phyloP scores from a whole-genome alignment of 1,140 invertebrate genomes.

The Battus philenor region DNA sequence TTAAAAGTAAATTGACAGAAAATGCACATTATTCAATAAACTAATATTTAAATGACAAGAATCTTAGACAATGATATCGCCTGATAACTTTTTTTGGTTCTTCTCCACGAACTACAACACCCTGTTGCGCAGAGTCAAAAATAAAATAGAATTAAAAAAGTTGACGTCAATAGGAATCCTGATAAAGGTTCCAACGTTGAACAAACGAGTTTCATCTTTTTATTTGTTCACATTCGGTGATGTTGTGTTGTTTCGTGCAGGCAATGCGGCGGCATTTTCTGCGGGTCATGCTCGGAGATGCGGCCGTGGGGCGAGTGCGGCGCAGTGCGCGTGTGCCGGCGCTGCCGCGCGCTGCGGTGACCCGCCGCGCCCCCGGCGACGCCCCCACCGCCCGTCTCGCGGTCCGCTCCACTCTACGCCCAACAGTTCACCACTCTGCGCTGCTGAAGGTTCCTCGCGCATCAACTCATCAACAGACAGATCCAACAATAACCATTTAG shows the following conservation, averaged over 20 bases:
- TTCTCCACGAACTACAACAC: no score
- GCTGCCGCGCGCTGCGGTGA: conserved; percentile 59
- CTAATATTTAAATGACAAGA: no score
- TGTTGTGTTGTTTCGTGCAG: conserved; percentile 25
- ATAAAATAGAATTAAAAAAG: no score
- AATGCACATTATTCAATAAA: no score
- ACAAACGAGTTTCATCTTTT: no score
- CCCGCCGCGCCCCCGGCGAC: conserved; percentile 22
- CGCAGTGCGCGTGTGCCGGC: conserved; percentile 54
- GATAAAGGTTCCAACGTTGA: no score
- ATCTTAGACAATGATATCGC: not conserved
- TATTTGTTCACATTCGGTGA: no score
- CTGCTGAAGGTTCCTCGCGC: not conserved
- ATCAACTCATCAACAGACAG: no score
- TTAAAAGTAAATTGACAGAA: no score
- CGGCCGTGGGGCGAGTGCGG: conserved; percentile 50
- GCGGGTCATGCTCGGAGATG: conserved; percentile 64
- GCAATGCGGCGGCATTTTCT: conserved; percentile 63
- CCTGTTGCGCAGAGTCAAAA: no score
- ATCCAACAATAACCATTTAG: no score
- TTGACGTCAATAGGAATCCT: no score
- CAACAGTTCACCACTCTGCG: not conserved
- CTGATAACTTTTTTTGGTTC: not conserved
- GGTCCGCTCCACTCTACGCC: not conserved
- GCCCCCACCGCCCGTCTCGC: conserved; percentile 7